phyloP scores from a whole-genome alignment of 2,888 invertebrate genomes.

The Dolichomitus sp. region DNA sequence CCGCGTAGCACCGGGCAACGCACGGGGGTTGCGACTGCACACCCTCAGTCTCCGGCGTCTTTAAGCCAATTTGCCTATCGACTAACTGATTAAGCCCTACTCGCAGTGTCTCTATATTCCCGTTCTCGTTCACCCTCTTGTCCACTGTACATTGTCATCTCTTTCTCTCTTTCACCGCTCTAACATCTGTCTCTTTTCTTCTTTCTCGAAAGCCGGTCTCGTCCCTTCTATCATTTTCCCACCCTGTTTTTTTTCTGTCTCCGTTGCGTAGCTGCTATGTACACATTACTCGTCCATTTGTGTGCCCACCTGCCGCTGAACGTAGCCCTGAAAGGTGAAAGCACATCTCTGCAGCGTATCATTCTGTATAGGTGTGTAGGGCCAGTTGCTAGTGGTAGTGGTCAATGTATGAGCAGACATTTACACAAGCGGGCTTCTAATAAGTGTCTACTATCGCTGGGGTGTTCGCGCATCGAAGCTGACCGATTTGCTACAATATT shows the following conservation, averaged over 20 bases:
- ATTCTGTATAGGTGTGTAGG: background rate
- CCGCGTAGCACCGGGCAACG: constrained; percentile 59
- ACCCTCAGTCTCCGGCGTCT: constrained; percentile 80
- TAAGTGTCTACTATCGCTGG: no score
- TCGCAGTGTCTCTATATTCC: constrained; percentile 65
- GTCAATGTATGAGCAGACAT: constrained; percentile 28
- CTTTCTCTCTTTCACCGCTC: constrained; percentile 45
- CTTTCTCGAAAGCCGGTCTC: constrained; percentile 43
- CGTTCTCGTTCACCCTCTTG: constrained; percentile 75
- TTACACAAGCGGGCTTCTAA: constrained; percentile 2
- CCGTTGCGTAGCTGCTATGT: constrained; percentile 12
- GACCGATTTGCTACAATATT: background rate
- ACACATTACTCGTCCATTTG: background rate
- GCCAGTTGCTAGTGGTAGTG: background rate
- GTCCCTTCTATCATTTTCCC: constrained; percentile 4
- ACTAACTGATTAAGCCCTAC: constrained; percentile 86
- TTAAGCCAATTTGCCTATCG: constrained; percentile 86
- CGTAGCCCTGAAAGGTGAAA: constrained; percentile 17
- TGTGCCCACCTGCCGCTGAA: background rate
- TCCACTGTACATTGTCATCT: constrained; percentile 31
- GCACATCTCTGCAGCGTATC: background rate
- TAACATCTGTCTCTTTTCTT: constrained; percentile 46
- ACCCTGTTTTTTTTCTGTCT: constrained; percentile 49
- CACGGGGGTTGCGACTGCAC: constrained; percentile 74
- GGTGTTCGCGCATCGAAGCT: background rate